Base-by-base conservation (phyloP, 2,797 vertebrate species). In the Dendrocincla tyrannina region DNA sequence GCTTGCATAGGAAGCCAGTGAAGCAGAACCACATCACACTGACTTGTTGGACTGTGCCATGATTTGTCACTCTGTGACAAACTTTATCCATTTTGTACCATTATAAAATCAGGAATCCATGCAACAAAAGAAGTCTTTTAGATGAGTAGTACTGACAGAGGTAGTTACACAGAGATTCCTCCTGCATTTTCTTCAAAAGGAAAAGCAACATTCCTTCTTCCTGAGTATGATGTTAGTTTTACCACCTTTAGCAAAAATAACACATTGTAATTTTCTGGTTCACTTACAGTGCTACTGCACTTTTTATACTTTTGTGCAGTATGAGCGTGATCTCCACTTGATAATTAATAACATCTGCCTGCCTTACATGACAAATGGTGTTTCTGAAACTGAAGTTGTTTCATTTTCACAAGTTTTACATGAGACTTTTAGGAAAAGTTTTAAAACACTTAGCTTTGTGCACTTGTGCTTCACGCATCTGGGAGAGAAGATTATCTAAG, bases 281-380 rank as follows among this genome's bases (percentile, higher is more conserved):
- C 96, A 78, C 55, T 75, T 88, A 30, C 14, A 64, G 32, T 30
- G 39, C 60, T 92, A 73, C 82, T 76, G 37, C 11, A 20, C 12
- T 49, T 89, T 91, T 64, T 41, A 19, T 47, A 25, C 13, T 77
- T 73, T 77, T 69, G 15, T 47, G 42, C 6, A 58, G 41, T 35
- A 60, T 42, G 13, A 84, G 3, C 4, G 2, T 58, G 41, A 73
- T 74, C 18, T 62, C 27, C 84, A n/a, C 68, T 85, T 78, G 81
- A 62, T 88, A 93, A 92, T 92, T 86, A 80, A 67, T 41, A 93
- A 82, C 90, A 85, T 62, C 50, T 91, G 78, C 30, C 39, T 83
- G 23, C 15, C 9, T 85, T 68, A 44, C 11, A 50, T 46, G 50
- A 55, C 24, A 90, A 90, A 75, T 30, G 8, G 80, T 62, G 4